Percentiles rank a stretch among this genome's conserved stretches.
Evolutionary conservation across 2,888 invertebrate genomes (phyloP).

Genomic region (Barypeithes pellucidus): DNA sequence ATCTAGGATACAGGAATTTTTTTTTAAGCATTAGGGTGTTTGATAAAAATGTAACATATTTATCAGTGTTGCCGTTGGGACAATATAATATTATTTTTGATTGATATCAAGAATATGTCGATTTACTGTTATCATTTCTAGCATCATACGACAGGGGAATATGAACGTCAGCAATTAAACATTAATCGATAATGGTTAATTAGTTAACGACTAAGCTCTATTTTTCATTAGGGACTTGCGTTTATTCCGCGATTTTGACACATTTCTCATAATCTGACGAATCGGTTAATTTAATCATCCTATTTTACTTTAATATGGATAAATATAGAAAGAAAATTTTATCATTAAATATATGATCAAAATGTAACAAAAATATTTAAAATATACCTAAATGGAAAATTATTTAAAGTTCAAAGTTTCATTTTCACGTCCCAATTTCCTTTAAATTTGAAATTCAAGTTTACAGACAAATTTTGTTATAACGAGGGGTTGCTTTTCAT

Average conservation of each 20-base stretch:
- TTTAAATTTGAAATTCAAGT: conserved; percentile 10
- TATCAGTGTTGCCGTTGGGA: too few species aligned
- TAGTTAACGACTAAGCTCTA: conserved; percentile 17
- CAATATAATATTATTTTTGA: not conserved
- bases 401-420: not conserved
- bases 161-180: conserved; percentile 24
- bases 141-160: not conserved
- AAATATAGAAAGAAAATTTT: too few species aligned
- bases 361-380: not conserved
- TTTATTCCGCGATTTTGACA: not conserved
- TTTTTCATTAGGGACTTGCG: conserved; percentile 7
- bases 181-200: conserved; percentile 24
- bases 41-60: too few species aligned
- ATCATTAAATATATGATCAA: not conserved
- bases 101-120: not conserved
- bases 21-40: too few species aligned
- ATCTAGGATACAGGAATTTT: too few species aligned
- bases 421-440: not conserved
- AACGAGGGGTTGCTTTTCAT: conserved; percentile 3
- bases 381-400: conserved; percentile 9
- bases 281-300: too few species aligned
- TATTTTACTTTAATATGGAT: too few species aligned
- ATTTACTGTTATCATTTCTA: not conserved
- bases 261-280: too few species aligned
- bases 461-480: conserved; percentile 5